Evolutionary conservation across 2,797 vertebrate species (phyloP), one percentile per base, ranked within the genome.

Genomic region (Lepilemur septentrionalis): DNA sequence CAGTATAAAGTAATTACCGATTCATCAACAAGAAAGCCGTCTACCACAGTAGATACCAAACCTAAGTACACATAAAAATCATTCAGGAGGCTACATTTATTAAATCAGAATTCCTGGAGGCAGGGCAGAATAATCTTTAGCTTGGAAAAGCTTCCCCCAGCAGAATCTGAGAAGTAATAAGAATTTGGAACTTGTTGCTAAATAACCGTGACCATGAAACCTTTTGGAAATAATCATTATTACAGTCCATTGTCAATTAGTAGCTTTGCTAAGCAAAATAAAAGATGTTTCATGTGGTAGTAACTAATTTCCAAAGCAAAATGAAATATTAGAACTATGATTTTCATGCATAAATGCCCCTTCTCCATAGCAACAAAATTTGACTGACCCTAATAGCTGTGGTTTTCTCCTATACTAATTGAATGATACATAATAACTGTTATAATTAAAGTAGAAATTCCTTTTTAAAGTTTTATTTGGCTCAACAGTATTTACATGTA

Each of bases 201-300:
- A 35, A 78, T 72, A 9, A 84, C 18, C 55, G 14, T 94, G 28
- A 32, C n/a, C 43, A 63, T 70, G 30, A 63, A 52, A 73, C 1
- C 5, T 73, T 97, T 94, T 38, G 13, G 43, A 35, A 94, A 82
- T 67, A 48, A 91, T 52, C 59, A 95, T 80, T 28, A 9, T 59
- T 61, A 28, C 4, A 89, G 52, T 22, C 8, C 59, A 28, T 85
- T 89, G 84, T 69, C 82, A 93, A 9, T 73, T 65, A 76, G 43
- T 28, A 89, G 10, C 17, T 82, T 88, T 95, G 25, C 2, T 91
- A 94, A 94, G 59, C n/a, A 85, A 63, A 94, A 65, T 30, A 85
- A 63, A 79, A 63, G 8, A 41, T 32, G 12, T 41, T 82, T 92
- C 22, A 10, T 17, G 0, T 67, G 7, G 11, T 52, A 46, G 18